These are phyloP conservation scores for Erannis defoliaria DNA, from an alignment of 2,888 invertebrate genomes.

Conservation along the genomic window DNA sequence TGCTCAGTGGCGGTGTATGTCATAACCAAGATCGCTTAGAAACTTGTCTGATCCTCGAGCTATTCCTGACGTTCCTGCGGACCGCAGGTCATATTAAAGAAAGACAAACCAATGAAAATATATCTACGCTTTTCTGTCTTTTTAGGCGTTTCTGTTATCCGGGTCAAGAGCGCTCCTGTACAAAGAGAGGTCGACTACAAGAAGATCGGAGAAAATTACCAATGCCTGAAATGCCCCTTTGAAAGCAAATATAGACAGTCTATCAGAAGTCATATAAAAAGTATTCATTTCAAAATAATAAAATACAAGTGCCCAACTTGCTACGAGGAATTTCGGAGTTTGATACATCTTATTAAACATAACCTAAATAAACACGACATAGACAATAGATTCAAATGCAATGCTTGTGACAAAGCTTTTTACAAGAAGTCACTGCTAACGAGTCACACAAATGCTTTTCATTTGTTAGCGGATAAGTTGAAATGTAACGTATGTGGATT, in stretches of 20 bases:
- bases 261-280: background rate
- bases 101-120: background rate
- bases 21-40: no score
- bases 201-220: background rate
- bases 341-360: background rate
- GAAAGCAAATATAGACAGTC: no score
- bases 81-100: no score
- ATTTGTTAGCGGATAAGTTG: slow-evolving; percentile 13
- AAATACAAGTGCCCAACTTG: slow-evolving; percentile 8
- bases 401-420: slow-evolving; percentile 15
- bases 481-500: slow-evolving; percentile 15
- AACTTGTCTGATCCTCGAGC: no score
- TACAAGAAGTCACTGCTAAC: background rate
- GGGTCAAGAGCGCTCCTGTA: background rate
- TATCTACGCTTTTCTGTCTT: background rate
- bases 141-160: background rate
- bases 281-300: background rate
- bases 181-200: slow-evolving; percentile 4
- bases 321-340: background rate
- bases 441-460: background rate
- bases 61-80: no score
- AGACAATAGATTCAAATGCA: slow-evolving; percentile 21
- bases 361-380: slow-evolving; percentile 15
- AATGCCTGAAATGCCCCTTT: slow-evolving; percentile 7
- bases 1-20: no score